These are phyloP conservation scores for Epistrophe eligans DNA, from an alignment of 2,888 invertebrate species.

Conservation along the genomic window DNA sequence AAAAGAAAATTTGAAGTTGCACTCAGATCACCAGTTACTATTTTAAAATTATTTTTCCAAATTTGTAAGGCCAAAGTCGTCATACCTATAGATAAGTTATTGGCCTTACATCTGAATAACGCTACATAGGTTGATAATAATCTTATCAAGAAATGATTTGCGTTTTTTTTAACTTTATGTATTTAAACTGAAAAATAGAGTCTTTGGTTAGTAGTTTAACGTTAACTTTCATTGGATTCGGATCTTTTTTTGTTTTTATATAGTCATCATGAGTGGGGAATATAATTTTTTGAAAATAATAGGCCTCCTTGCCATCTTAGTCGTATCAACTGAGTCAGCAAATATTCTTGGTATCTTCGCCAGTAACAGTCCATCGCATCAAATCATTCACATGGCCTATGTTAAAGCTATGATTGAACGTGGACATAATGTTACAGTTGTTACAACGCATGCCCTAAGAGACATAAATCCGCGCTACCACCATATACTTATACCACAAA, in stretches of 20 bases:
- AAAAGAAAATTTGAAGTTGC: too few species aligned
- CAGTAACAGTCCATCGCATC: conserved; percentile 82
- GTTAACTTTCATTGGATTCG: conserved; percentile 1
- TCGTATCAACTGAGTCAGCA: conserved; percentile 73
- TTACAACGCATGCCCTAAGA: conserved; percentile 77
- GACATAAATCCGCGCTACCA: conserved; percentile 80
- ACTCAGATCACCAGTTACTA: too few species aligned
- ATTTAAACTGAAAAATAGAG: too few species aligned
- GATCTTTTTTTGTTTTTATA: neutral
- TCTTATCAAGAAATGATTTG: too few species aligned
- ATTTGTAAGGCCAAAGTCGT: too few species aligned
- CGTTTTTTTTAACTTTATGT: too few species aligned
- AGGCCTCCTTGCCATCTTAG: conserved; percentile 4
- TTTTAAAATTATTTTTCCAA: too few species aligned
- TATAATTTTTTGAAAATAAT: neutral
- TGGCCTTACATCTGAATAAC: too few species aligned
- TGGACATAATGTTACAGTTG: conserved; percentile 82
- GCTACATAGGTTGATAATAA: too few species aligned
- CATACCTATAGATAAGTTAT: too few species aligned
- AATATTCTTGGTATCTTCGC: conserved; percentile 82
- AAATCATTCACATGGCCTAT: conserved; percentile 81
- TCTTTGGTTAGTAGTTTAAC: neutral
- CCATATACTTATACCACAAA: conserved; percentile 79
- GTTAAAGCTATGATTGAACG: conserved; percentile 80
- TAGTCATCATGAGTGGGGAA: neutral